These are phyloP conservation scores for Chromoteleia sp. DNA, from an alignment of 2,888 invertebrate genomes.

Conservation along the genomic window DNA sequence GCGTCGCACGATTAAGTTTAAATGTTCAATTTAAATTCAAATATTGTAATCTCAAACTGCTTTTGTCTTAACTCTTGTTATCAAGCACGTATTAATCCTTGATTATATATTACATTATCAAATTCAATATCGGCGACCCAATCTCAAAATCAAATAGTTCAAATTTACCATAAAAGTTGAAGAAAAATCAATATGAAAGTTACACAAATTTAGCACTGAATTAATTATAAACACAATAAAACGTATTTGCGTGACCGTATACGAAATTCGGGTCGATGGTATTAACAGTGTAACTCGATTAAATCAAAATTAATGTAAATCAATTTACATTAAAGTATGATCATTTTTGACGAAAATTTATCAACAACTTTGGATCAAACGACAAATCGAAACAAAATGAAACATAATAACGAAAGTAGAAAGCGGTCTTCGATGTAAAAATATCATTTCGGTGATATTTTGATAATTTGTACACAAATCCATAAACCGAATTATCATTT, in stretches of 20 bases:
- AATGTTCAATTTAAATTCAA: too few species aligned
- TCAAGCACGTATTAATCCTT: background rate
- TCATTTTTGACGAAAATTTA: constrained; percentile 16
- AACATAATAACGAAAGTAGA: too few species aligned
- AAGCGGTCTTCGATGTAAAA: too few species aligned
- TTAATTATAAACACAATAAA: constrained; percentile 9
- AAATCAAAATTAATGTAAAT: constrained; percentile 31
- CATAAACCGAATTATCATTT: too few species aligned
- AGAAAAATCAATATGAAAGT: constrained; percentile 1
- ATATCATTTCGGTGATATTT: too few species aligned
- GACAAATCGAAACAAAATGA: background rate
- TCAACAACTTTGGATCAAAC: background rate
- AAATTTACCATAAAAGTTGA: background rate
- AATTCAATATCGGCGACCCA: background rate
- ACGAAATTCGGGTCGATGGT: constrained; percentile 5
- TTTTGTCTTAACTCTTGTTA: background rate
- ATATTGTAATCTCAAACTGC: background rate
- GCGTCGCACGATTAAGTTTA: too few species aligned
- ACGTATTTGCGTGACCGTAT: constrained; percentile 10
- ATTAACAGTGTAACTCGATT: constrained; percentile 7
- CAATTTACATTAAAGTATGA: background rate
- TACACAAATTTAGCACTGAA: constrained; percentile 1
- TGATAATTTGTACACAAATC: too few species aligned
- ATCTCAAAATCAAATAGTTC: too few species aligned
- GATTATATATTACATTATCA: background rate